phyloP scores from a whole-genome alignment of 2,888 invertebrate species.

The Erebia palarica region DNA sequence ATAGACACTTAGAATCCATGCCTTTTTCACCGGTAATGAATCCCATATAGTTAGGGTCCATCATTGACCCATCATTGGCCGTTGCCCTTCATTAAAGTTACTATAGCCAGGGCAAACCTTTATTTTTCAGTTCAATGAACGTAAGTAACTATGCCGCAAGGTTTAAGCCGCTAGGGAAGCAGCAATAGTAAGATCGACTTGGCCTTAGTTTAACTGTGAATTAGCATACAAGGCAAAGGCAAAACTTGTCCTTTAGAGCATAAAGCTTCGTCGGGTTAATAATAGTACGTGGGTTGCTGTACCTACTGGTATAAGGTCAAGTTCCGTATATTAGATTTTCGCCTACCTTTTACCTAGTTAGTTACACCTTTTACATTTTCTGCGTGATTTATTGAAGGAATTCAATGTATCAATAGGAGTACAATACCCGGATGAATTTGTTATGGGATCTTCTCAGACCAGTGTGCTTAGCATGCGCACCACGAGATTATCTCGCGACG shows the following conservation, averaged over 20 bases:
- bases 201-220: slow-evolving; percentile 9
- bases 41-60: not conserved
- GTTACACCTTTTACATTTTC: not conserved
- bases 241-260: slow-evolving; percentile 4
- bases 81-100: not conserved
- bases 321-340: not conserved
- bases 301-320: not conserved
- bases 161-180: slow-evolving; percentile 5
- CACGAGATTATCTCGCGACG: too few relatives aligned
- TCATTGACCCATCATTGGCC: not conserved
- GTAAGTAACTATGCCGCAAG: not conserved
- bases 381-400: not conserved
- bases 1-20: not conserved
- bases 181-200: not conserved
- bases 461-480: too few relatives aligned
- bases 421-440: too few relatives aligned
- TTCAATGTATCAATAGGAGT: not conserved
- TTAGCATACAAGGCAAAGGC: slow-evolving; percentile 10
- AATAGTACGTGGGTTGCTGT: not conserved
- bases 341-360: too few relatives aligned
- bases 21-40: not conserved
- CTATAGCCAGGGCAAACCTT: not conserved
- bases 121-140: slow-evolving; percentile 9
- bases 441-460: too few relatives aligned
- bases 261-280: not conserved